phyloP scores from a whole-genome alignment of 2,797 vertebrate species.

The Bovichtus variegatus region DNA sequence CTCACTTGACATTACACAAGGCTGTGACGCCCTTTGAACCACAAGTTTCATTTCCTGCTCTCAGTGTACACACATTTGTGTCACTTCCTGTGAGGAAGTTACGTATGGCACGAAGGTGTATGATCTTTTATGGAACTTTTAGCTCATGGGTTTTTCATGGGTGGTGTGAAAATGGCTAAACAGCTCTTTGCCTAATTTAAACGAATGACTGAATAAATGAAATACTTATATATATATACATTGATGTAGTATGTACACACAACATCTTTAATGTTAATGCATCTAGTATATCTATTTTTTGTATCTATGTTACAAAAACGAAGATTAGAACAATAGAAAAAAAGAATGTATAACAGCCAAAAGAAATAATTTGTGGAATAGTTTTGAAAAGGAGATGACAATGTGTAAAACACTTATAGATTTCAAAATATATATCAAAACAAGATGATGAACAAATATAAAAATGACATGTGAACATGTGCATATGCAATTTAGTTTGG shows the following conservation, averaged over 20 bases:
- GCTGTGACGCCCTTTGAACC: slow-evolving; percentile 58
- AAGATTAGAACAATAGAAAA: too few species aligned
- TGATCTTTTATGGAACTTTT: not conserved
- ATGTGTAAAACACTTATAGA: too few species aligned
- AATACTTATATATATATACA: not conserved
- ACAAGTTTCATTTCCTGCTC: slow-evolving; percentile 81
- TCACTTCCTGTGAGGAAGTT: slow-evolving; percentile 79
- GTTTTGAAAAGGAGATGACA: too few species aligned
- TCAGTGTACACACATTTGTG: slow-evolving; percentile 69
- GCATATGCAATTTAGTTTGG: too few species aligned
- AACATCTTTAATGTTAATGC: not conserved
- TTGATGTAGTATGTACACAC: not conserved
- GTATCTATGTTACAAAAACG: too few species aligned
- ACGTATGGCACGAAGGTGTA: slow-evolving; percentile 22
- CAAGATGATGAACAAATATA: too few species aligned
- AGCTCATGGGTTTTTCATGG: not conserved
- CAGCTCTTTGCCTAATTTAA: not conserved
- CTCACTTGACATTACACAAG: slow-evolving; percentile 28
- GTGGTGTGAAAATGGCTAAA: not conserved
- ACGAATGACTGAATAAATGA: not conserved
- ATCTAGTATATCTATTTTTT: not conserved
- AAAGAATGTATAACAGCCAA: too few species aligned
- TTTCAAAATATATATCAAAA: too few species aligned
- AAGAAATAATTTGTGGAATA: too few species aligned
- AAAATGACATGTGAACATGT: too few species aligned